A percentile compares a stretch with the other conserved stretches of the same genome.
These are phyloP conservation scores for Lycophotia porphyrea DNA, from an alignment of 2,888 invertebrate genomes.

Conservation along the genomic window DNA sequence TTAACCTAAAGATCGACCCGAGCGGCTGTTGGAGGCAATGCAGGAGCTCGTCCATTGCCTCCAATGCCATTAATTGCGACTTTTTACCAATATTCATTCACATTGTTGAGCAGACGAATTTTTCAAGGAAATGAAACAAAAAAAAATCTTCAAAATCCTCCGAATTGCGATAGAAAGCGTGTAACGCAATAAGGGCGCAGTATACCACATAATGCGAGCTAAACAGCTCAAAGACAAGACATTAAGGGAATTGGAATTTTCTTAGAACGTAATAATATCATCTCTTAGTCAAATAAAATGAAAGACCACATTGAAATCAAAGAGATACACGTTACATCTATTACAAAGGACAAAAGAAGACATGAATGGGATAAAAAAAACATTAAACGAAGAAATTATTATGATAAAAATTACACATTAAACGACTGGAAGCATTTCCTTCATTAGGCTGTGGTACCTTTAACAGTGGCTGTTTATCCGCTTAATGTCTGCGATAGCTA, in stretches of 20 bases:
- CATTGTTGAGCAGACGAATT: background rate
- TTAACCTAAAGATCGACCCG: background rate
- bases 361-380: slow-evolving; percentile 20
- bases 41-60: too few species aligned
- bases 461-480: slow-evolving; percentile 74
- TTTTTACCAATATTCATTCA: background rate
- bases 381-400: slow-evolving; percentile 44
- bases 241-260: slow-evolving; percentile 14
- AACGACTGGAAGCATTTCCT: slow-evolving; percentile 69
- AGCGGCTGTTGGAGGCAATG: too few species aligned
- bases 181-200: slow-evolving; percentile 1
- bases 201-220: background rate
- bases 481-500: slow-evolving; percentile 74
- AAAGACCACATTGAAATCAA: slow-evolving; percentile 8
- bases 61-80: background rate
- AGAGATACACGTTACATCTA: slow-evolving; percentile 20
- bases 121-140: too few species aligned
- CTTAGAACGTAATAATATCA: background rate
- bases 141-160: background rate
- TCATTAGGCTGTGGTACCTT: slow-evolving; percentile 72
- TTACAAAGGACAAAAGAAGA: slow-evolving; percentile 15
- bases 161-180: background rate
- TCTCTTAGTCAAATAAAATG: slow-evolving; percentile 8
- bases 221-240: background rate
- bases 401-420: slow-evolving; percentile 56